Base-by-base conservation (phyloP, 2,797 vertebrate species). In the Kryptolebias ocellatus region DNA sequence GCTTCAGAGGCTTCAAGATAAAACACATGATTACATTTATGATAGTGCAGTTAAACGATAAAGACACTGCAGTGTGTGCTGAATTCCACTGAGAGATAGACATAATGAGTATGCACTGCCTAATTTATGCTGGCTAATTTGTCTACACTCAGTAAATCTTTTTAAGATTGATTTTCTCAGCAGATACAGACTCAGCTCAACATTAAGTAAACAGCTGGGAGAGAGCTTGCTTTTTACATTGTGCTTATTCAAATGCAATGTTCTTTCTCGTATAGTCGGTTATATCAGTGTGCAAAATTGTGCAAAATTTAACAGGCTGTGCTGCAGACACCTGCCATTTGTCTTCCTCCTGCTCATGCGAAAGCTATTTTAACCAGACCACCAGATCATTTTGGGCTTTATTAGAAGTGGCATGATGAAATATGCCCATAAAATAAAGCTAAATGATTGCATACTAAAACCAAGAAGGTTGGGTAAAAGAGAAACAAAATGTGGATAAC, bases 1-100 rank as follows among this genome's bases (percentile, higher is more conserved):
- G 73, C 82, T 70, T 82, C 78, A 81, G 83, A 88, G 80, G 67
- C 80, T 83, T 69, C 29, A 45, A 80, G 78, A 89, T 86, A 78
- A 83, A 90, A 89, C 61, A 83, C 85, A 89, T 87, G 84, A 92
- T 92, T 85, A 84, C 72, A 74, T 87, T 91, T 85, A 90, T 88
- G 85, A 92, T 89, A 51, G 85, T 65, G 72, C 71, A 78, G 83
- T 88, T 87, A 90, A 90, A 89, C 31, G 83, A 82, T 90, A 85
- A 90, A 88, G 89, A 88, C 87, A 80, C 78, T 84, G 74, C 81
- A 80, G 78, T 71, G 80, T 65, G 34, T 1, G 68, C 66, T 64
- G 75, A 75, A 80, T 82, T 89, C 87, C 84, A 53, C 80, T 15
- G 80, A 84, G 85, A 83, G 79, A 78, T 20, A 28, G 67, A 67